Percentiles rank a stretch among this genome's conserved stretches.
These are phyloP conservation scores for Sussaba pulchella DNA, from an alignment of 2,888 invertebrate genomes.

Conservation along the genomic window DNA sequence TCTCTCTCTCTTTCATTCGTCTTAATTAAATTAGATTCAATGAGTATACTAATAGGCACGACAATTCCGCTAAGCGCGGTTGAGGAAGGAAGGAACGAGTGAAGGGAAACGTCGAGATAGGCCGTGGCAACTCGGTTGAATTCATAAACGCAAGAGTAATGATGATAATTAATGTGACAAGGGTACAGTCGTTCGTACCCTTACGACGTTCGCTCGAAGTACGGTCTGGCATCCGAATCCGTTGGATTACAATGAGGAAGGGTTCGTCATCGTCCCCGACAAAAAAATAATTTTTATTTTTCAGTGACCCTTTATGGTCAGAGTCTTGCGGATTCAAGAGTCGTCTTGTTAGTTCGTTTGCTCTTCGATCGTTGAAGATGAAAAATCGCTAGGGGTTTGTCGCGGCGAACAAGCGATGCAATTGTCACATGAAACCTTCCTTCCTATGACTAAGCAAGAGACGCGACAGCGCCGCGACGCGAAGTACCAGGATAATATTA, in stretches of 20 bases:
- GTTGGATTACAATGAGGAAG: conserved; percentile 40
- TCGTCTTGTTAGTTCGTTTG: conserved; percentile 31
- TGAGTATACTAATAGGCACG: conserved; percentile 64
- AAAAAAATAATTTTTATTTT: conserved; percentile 1
- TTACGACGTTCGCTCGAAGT: conserved; percentile 32
- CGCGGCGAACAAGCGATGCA: conserved; percentile 28
- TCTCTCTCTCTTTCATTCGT: conserved; percentile 41
- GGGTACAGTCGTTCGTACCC: conserved; percentile 47
- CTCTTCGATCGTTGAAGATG: conserved; percentile 41
- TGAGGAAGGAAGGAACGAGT: conserved; percentile 33
- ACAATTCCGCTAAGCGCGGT: conserved; percentile 39
- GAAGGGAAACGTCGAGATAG: conserved; percentile 43
- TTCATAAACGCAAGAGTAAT: conserved; percentile 61
- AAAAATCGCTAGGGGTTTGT: conserved; percentile 15
- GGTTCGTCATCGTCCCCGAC: conserved; percentile 15
- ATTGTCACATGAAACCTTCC: not conserved
- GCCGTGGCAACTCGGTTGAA: conserved; percentile 39
- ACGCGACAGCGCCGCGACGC: no score
- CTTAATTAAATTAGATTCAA: conserved; percentile 67
- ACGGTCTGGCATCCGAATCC: conserved; percentile 29
- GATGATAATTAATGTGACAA: conserved; percentile 68
- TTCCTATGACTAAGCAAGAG: not conserved
- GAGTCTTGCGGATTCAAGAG: conserved; percentile 6
- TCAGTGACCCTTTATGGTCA: conserved; percentile 2
- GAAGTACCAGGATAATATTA: no score